Evolutionary conservation across 2,797 vertebrate species (phyloP), one percentile per base, ranked within the genome.

Genomic region (Gymnopithys bicolor): DNA sequence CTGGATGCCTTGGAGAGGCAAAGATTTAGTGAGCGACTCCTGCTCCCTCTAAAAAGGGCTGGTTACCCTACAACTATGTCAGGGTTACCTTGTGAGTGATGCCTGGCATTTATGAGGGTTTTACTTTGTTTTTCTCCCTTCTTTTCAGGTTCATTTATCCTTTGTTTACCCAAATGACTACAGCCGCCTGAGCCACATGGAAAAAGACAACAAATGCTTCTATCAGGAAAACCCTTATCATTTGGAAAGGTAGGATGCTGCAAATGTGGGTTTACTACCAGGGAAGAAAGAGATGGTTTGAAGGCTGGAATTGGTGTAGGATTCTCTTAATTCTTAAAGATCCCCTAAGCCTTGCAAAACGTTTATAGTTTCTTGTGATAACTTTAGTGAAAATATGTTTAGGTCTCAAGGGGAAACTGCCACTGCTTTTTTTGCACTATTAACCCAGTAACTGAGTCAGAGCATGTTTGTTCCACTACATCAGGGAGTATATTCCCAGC

Each of bases 151-250:
- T 64, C 98, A 98, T 90, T 95, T 99, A 93, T 98, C 99, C 69
- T 99, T 98, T 64, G 95, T 99, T 95, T 99, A 99, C 90, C 99
- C 99, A 9, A 99, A 99, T 58, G 99, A 99, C 97, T 99, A 98
- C 92, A 99, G 98, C 24, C 98, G 99, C 25, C 98, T 99, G 88
- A 99, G 98, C 77, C 99, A 99, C 97, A 99, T 99, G 99, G 99
- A 99, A 94, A 97, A 96, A 18, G 98, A 98, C n/a, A 99, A 98
- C 93, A 99, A 98, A 84, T 99, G 99, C 95, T 99, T 99, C 97
- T 99, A 99, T 96, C 98, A 97, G 71, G 97, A 98, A 90, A 97
- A 93, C 35, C 64, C 96, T 1, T 97, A 96, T 76, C 97, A 97
- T 71, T 91, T 98, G 58, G 95, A 98, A 82, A 98, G 97, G 98